Evolutionary conservation across 2,113 vertebrate species (phyloP), one percentile per base, ranked within the genome.

Genomic region (Forbesichthys papilliferus): DNA sequence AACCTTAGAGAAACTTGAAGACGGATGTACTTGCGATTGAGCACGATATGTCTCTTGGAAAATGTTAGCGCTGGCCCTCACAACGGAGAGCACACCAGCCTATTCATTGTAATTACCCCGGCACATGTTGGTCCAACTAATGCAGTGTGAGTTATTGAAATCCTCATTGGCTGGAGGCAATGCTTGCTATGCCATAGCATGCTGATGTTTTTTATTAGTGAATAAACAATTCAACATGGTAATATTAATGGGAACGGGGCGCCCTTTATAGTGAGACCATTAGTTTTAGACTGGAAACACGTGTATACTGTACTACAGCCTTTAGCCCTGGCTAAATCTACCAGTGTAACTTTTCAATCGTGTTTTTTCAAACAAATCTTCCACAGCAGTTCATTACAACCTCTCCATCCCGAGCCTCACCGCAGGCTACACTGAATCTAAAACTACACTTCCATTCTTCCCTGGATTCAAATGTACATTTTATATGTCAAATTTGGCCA

Each of bases 41-140:
- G 71, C 68, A 48, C 13, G 51, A 69, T 69, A 16, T 61, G 16
- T 33, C 55, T 65, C 58, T 48, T n/a, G 34, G 52, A 34, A 51
- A 69, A 16, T 12, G 9, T 12, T 10, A 42, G n/a, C 49, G 9
- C 6, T 11, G 64, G 52, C 63, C 55, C 66, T 20, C 71, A n/a
- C 64, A 63, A 63, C 55, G 9, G 47, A 68, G 47, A 46, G 42
- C 52, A 60, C 16, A 42, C 55, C 8, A n/a, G n/a, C 48, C 34
- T 34, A 33, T 12, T 33, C 59, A 13, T 7, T 16, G n/a, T 16
- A 13, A 8, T 7, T 16, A 54, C 13, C 13, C 52, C 13, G 4
- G n/a, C 52, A 54, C 52, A 54, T 16, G n/a, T 14, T 54, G 13
- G 6, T 54, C 52, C 52, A 14, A 7, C 13, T 7, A n/a, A 7